Percentiles rank a stretch among this genome's conserved stretches.
phyloP scores from a whole-genome alignment of 2,888 invertebrate genomes.

The Globia sparganii region DNA sequence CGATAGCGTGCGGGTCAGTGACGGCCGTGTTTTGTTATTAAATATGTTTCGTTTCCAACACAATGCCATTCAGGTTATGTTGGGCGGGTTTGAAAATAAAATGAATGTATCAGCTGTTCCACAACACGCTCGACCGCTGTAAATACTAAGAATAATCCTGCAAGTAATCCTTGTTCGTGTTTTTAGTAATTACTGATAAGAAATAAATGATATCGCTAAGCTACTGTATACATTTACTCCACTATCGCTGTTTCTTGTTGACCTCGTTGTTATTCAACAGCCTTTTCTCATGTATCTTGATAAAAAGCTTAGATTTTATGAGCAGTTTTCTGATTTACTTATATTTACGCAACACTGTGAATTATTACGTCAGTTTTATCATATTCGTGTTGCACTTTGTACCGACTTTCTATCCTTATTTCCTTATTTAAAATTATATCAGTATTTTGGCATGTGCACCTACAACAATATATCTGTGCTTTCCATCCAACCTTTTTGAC shows the following conservation, averaged over 20 bases:
- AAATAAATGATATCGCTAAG: slow-evolving; percentile 18
- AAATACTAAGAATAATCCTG: background rate
- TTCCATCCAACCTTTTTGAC: background rate
- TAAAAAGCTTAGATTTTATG: slow-evolving; percentile 44
- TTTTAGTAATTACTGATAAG: slow-evolving; percentile 41
- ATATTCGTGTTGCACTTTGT: background rate
- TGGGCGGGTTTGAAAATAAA: slow-evolving; percentile 30
- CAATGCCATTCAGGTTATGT: slow-evolving; percentile 26
- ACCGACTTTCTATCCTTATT: slow-evolving; percentile 2
- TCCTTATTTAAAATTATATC: slow-evolving; percentile 9
- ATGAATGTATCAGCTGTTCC: slow-evolving; percentile 41
- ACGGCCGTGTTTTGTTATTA: slow-evolving; percentile 59
- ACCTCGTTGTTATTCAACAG: slow-evolving; percentile 56
- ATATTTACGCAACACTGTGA: slow-evolving; percentile 25
- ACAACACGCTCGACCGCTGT: slow-evolving; percentile 23
- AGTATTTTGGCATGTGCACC: background rate
- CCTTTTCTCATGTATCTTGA: slow-evolving; percentile 51
- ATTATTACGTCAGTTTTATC: slow-evolving; percentile 47
- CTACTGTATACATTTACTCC: slow-evolving; percentile 37
- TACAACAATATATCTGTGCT: background rate
- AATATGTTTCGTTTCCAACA: slow-evolving; percentile 42
- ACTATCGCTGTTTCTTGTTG: slow-evolving; percentile 52
- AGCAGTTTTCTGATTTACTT: slow-evolving; percentile 19
- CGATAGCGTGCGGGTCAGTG: slow-evolving; percentile 64
- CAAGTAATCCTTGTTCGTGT: slow-evolving; percentile 18